Conservation (phyloP, 2,797 vertebrate species). For the Platyrinchus mystaceus region DNA sequence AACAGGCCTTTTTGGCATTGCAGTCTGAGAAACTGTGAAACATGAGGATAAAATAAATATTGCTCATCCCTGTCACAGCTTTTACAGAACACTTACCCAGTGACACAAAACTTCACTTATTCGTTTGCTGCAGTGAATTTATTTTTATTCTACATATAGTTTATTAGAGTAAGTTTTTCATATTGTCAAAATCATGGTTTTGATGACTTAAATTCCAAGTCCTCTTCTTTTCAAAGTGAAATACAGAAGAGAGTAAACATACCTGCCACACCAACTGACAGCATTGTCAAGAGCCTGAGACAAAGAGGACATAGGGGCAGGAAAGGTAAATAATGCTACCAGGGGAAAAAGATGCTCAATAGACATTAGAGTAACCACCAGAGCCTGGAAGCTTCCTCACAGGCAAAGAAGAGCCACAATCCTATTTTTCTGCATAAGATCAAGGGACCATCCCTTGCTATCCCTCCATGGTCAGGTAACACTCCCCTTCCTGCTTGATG, state of each 20-base stretch:
- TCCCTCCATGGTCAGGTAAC: accelerated
- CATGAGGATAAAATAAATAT: not conserved
- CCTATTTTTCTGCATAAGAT: not conserved
- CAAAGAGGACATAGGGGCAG: not conserved
- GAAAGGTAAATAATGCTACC: not conserved
- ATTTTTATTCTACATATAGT: not conserved
- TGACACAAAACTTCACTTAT: not conserved
- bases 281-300: not conserved
- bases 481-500: not conserved
- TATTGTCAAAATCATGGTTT: not conserved
- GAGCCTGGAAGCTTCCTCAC: not conserved
- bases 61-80: not conserved
- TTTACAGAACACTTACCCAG: not conserved
- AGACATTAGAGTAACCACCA: not conserved
- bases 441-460: not conserved
- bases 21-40: not conserved
- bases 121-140: not conserved
- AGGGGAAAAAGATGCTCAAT: not conserved
- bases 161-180: not conserved
- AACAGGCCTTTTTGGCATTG: not conserved
- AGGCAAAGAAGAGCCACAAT: not conserved
- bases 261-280: not conserved
- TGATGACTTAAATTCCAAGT: not conserved
- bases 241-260: not conserved
- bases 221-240: not conserved